These are phyloP conservation scores for Venusia cambrica DNA, from an alignment of 2,888 invertebrate species.

Conservation along the genomic window DNA sequence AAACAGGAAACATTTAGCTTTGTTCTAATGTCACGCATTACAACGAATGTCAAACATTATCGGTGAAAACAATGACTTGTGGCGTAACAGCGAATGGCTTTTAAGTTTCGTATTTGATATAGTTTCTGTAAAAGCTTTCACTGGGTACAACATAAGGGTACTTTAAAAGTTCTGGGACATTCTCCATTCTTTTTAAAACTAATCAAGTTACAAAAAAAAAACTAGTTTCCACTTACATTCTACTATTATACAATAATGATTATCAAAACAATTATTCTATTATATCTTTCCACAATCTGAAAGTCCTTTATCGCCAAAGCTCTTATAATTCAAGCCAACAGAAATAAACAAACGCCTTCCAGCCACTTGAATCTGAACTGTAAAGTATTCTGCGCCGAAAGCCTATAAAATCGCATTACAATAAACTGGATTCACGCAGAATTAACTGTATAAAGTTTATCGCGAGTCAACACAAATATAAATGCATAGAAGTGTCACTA, in stretches of 20 bases:
- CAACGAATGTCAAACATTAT: constrained; percentile 32
- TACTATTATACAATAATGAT: too few relatives aligned
- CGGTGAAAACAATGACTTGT: constrained; percentile 33
- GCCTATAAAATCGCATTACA: constrained; percentile 21
- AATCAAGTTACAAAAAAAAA: too few relatives aligned
- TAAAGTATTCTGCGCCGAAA: constrained; percentile 10
- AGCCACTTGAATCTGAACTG: constrained; percentile 5
- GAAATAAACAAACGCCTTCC: constrained; percentile 3
- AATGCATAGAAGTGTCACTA: constrained; percentile 9
- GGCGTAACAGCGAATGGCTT: constrained; percentile 30
- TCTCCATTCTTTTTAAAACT: too few relatives aligned
- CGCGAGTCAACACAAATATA: not conserved
- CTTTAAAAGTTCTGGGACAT: too few relatives aligned
- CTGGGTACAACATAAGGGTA: too few relatives aligned
- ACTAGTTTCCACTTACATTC: too few relatives aligned
- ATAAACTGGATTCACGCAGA: constrained; percentile 35
- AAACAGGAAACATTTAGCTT: constrained; percentile 61
- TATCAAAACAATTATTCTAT: too few relatives aligned
- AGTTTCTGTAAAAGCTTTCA: too few relatives aligned
- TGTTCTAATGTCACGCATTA: constrained; percentile 53
- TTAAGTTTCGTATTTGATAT: constrained; percentile 27
- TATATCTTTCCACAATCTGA: not conserved
- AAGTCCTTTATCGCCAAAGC: not conserved
- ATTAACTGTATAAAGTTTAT: constrained; percentile 29
- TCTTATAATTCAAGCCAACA: not conserved